These are phyloP conservation scores for Helleia helle DNA, from an alignment of 2,888 invertebrate species.

Conservation along the genomic window DNA sequence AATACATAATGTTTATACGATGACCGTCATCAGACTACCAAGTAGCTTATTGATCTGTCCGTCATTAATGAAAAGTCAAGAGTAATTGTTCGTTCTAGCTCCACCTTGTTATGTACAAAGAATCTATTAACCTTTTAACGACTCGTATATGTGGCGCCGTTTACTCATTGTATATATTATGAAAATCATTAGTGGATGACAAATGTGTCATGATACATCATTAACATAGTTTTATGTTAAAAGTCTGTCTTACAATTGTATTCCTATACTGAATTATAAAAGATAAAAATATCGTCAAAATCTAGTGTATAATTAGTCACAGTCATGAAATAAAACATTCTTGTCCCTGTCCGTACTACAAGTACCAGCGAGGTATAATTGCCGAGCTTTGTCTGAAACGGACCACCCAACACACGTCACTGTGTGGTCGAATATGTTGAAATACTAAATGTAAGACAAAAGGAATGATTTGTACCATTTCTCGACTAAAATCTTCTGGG, in stretches of 20 bases:
- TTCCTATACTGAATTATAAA: too few relatives aligned
- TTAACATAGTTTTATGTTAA: not conserved
- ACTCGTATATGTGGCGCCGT: not conserved
- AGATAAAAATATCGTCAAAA: too few relatives aligned
- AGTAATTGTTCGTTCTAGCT: slow-evolving; percentile 11
- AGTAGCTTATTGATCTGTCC: slow-evolving; percentile 39
- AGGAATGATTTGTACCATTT: slow-evolving; percentile 37
- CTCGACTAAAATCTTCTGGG: slow-evolving; percentile 53
- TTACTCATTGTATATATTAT: slow-evolving; percentile 5
- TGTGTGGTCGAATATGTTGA: slow-evolving; percentile 24
- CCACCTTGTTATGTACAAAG: slow-evolving; percentile 10
- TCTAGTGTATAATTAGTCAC: not conserved
- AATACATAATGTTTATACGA: slow-evolving; percentile 23
- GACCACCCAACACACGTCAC: slow-evolving; percentile 43
- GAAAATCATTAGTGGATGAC: not conserved
- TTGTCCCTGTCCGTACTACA: not conserved
- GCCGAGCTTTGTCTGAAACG: slow-evolving; percentile 2
- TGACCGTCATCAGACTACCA: slow-evolving; percentile 42
- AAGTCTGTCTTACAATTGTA: too few relatives aligned
- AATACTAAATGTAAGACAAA: slow-evolving; percentile 40
- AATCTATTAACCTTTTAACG: slow-evolving; percentile 6
- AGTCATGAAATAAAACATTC: not conserved
- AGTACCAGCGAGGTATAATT: slow-evolving; percentile 1
- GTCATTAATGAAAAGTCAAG: slow-evolving; percentile 21
- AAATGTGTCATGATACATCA: too few relatives aligned